These are phyloP conservation scores for Jacana jacana DNA, from an alignment of 2,113 vertebrate species.

Conservation along the genomic window DNA sequence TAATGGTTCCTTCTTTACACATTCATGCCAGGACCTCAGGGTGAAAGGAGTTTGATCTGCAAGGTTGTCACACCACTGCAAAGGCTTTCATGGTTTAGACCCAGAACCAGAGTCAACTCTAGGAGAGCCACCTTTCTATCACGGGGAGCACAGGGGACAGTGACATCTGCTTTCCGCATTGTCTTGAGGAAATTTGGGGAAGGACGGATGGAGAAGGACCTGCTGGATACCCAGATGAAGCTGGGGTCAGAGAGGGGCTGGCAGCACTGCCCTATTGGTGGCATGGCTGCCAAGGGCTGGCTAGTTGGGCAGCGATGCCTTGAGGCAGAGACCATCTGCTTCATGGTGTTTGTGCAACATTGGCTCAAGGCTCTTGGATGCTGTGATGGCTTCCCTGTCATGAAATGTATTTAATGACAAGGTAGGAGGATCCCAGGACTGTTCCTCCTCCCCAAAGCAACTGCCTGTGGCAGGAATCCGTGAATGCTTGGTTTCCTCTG, in stretches of 20 bases:
- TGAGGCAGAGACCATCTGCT: constrained; percentile 36
- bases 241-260: background rate
- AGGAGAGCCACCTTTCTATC: accelerated
- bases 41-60: background rate
- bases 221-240: background rate
- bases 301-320: background rate
- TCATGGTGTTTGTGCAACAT: background rate
- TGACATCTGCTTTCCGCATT: background rate
- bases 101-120: background rate
- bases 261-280: background rate
- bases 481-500: background rate
- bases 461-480: background rate
- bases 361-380: background rate
- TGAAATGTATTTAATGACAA: background rate
- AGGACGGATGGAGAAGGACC: background rate
- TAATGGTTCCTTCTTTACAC: background rate
- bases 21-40: background rate
- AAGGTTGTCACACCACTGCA: background rate
- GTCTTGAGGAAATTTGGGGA: background rate
- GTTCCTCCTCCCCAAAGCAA: background rate
- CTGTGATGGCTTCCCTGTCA: background rate
- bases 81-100: background rate
- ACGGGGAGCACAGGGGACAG: background rate
- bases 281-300: background rate
- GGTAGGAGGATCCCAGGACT: background rate